Evolutionary conservation across 1,140 invertebrate species (phyloP).

Genomic region (Globodera ellingtonae): DNA sequence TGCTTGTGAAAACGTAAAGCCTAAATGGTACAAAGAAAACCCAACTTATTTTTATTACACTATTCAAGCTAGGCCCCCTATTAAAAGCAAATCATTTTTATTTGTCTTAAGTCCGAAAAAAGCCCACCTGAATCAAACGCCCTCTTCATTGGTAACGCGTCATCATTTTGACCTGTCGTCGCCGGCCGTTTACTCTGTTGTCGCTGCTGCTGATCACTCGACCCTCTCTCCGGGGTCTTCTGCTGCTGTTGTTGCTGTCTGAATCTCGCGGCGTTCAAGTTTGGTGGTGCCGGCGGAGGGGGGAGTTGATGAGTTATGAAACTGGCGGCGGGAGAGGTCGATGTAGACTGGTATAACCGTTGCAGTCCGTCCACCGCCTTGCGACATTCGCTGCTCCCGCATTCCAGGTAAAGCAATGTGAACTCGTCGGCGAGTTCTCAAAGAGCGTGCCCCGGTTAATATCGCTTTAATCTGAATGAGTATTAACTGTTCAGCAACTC

Average conservation of each 20-base stretch:
- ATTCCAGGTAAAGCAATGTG: conserved; percentile 22
- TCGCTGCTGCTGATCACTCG: not conserved
- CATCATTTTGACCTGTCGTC: not conserved
- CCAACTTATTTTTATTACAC: no score
- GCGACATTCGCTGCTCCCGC: conserved; percentile 11
- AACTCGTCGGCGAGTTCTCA: conserved; percentile 33
- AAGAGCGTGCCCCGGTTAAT: not conserved
- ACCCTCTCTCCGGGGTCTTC: not conserved
- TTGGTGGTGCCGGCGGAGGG: conserved; percentile 6
- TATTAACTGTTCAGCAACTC: conserved; percentile 26
- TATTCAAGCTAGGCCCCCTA: no score
- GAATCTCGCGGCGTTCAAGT: not conserved
- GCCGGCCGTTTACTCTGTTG: not conserved
- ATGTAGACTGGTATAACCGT: not conserved
- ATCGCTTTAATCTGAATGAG: conserved; percentile 15
- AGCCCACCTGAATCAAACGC: not conserved
- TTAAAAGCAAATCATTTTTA: no score
- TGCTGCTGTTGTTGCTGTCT: conserved; percentile 8
- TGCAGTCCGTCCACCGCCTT: not conserved
- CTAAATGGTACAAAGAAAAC: no score
- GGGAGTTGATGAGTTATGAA: conserved; percentile 17
- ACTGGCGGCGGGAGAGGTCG: not conserved
- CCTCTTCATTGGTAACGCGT: not conserved
- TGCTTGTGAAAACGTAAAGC: no score
- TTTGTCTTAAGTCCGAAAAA: not conserved